These are phyloP conservation scores for Galeopsomyia nigrocyanea DNA, from an alignment of 2,888 invertebrate species.

Conservation along the genomic window DNA sequence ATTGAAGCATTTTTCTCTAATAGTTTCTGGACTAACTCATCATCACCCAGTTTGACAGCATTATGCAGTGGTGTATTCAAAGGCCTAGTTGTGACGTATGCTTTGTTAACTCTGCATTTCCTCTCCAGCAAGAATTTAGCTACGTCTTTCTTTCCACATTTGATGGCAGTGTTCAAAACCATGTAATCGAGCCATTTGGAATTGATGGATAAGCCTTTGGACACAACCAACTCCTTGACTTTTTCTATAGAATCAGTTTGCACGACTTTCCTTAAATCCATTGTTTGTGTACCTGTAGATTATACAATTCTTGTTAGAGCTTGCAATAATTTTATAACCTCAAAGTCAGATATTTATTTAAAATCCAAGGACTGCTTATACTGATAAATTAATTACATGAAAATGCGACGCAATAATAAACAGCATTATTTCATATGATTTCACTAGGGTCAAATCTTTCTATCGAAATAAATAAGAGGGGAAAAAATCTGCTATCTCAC, in stretches of 20 bases:
- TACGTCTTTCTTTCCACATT: not conserved
- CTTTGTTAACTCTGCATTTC: slow-evolving; percentile 3
- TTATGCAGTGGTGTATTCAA: slow-evolving; percentile 20
- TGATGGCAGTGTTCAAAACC: slow-evolving; percentile 8
- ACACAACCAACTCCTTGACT: not conserved
- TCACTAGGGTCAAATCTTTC: no score
- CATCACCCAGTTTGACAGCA: not conserved
- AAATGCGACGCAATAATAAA: no score
- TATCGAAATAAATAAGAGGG: no score
- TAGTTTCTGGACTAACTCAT: slow-evolving; percentile 6
- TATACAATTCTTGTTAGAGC: no score
- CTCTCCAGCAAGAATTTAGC: not conserved
- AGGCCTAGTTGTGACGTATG: not conserved
- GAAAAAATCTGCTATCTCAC: no score
- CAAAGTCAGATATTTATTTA: no score
- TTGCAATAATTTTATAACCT: no score
- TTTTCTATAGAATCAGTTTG: slow-evolving; percentile 3
- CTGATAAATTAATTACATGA: no score
- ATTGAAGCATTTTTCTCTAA: slow-evolving; percentile 17
- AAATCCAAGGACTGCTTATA: no score
- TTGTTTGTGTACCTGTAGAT: no score
- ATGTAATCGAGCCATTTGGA: slow-evolving; percentile 9
- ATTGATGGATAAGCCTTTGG: not conserved
- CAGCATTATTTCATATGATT: no score
- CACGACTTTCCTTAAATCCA: not conserved